phyloP scores from a whole-genome alignment of 2,113 vertebrate genomes.

The Eublepharis macularius region DNA sequence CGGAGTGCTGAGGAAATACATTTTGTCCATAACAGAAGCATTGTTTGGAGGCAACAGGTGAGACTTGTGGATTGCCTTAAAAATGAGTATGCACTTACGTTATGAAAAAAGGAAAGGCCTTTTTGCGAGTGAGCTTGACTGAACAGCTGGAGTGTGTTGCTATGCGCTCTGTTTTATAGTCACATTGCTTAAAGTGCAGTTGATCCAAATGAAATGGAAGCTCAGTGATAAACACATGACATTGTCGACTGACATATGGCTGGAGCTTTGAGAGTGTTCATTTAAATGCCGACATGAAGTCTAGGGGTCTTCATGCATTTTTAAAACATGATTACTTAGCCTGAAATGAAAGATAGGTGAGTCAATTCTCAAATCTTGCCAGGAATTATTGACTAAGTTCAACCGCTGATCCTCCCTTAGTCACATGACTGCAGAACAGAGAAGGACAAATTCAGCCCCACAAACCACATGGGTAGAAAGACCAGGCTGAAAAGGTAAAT shows the following conservation, averaged over 20 bases:
- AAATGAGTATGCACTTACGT: not conserved
- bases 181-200: not conserved
- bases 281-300: not conserved
- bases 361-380: not conserved
- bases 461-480: not conserved
- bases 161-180: conserved; percentile 28
- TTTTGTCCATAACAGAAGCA: no score
- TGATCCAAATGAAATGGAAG: not conserved
- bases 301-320: not conserved
- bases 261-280: not conserved
- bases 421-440: not conserved
- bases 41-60: no score
- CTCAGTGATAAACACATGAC: not conserved
- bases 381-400: not conserved
- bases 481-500: not conserved
- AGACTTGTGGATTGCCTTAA: not conserved
- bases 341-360: not conserved
- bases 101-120: not conserved
- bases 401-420: not conserved
- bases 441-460: not conserved
- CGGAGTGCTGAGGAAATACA: no score
- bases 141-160: not conserved
- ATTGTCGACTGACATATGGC: not conserved
- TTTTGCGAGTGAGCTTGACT: not conserved
- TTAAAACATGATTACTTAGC: not conserved